Evolutionary conservation across 2,888 invertebrate species (phyloP).

Genomic region (Zeuzera pyrina): DNA sequence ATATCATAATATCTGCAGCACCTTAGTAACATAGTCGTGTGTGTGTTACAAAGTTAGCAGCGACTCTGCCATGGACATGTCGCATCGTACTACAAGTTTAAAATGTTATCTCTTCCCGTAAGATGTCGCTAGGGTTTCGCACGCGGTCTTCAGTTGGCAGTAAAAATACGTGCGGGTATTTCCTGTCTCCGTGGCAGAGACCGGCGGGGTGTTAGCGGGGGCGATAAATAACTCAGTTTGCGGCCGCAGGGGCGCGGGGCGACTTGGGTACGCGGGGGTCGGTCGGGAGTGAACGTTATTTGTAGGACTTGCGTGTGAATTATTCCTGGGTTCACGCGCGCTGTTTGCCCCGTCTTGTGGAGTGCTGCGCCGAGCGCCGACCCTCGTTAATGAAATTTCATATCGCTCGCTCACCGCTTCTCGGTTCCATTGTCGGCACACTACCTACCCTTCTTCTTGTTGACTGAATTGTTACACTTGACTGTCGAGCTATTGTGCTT

Average conservation of each 20-base stretch:
- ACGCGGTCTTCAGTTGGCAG: constrained; percentile 45
- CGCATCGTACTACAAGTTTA: no score
- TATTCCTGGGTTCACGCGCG: constrained; percentile 71
- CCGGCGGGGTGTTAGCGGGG: constrained; percentile 39
- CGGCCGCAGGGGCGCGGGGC: constrained; percentile 22
- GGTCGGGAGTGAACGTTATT: constrained; percentile 48
- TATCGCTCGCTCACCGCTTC: constrained; percentile 44
- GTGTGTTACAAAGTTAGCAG: no score
- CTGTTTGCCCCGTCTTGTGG: constrained; percentile 61
- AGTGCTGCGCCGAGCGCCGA: constrained; percentile 38
- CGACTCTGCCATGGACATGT: no score
- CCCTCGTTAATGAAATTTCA: constrained; percentile 71
- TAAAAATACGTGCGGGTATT: constrained; percentile 69
- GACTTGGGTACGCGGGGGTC: no score
- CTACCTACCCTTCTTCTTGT: constrained; percentile 17
- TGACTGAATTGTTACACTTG: constrained; percentile 49
- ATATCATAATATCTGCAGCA: no score
- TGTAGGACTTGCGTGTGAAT: constrained; percentile 73
- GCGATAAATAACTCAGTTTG: constrained; percentile 71
- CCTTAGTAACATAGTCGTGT: no score
- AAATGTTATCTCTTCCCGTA: constrained; percentile 33
- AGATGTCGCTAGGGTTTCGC: constrained; percentile 44
- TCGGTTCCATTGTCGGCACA: constrained; percentile 42
- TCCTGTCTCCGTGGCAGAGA: constrained; percentile 55
- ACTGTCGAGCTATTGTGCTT: constrained; percentile 32